A percentile compares a stretch with the other conserved stretches of the same genome.
Conservation (phyloP, 2,797 vertebrate species). For the Muscicapa comitata region DNA sequence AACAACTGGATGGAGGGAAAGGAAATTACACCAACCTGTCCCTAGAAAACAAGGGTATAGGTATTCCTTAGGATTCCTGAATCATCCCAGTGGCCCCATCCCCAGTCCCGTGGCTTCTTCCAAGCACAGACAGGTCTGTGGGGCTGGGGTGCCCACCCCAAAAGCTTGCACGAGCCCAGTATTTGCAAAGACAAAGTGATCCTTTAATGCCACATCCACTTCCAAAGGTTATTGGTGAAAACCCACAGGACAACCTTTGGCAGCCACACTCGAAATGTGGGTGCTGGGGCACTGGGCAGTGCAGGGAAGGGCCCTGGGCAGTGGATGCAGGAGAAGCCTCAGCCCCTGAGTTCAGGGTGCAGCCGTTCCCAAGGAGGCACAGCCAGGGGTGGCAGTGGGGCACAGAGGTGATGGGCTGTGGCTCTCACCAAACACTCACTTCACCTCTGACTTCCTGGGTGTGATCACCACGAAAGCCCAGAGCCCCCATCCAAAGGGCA, state of each 20-base stretch:
- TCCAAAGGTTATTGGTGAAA: background rate
- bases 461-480: background rate
- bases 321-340: background rate
- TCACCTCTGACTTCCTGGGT: background rate
- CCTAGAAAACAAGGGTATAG: background rate
- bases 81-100: background rate
- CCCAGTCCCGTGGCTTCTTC: background rate
- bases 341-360: background rate
- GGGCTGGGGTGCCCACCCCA: accelerated
- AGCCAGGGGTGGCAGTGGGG: accelerated
- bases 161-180: accelerated
- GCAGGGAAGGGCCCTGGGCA: background rate
- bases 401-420: accelerated
- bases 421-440: accelerated
- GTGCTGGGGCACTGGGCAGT: background rate
- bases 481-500: background rate
- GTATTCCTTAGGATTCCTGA: background rate
- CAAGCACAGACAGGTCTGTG: background rate
- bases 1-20: background rate
- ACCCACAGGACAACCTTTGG: background rate
- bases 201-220: background rate
- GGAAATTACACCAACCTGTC: background rate
- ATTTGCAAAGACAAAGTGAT: background rate
- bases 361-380: accelerated
- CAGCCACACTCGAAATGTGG: accelerated